phyloP scores from a whole-genome alignment of 2,888 invertebrate species.

The Pterostichus madidus region DNA sequence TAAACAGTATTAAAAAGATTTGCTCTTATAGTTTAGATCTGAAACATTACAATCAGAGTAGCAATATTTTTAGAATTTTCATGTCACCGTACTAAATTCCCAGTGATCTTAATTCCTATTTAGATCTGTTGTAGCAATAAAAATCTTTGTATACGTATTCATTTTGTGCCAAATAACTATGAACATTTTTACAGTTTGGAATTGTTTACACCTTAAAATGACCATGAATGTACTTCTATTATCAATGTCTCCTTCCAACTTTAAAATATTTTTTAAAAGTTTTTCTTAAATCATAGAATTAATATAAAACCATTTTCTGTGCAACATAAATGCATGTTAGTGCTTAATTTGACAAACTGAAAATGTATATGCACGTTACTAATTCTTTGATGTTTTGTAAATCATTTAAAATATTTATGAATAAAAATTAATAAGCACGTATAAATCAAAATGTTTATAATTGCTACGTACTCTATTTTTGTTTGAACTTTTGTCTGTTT shows the following conservation, averaged over 20 bases:
- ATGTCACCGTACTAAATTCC: neutral
- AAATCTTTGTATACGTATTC: constrained; percentile 61
- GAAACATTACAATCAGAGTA: constrained; percentile 27
- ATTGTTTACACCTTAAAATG: constrained; percentile 34
- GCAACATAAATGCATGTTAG: neutral
- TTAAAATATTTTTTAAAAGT: constrained; percentile 6
- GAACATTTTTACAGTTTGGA: constrained; percentile 21
- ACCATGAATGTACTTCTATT: constrained; percentile 32
- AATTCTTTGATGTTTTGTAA: constrained; percentile 32
- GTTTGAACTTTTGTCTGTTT: neutral
- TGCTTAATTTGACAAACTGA: constrained; percentile 4
- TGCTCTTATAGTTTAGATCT: constrained; percentile 1
- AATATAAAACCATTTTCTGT: neutral
- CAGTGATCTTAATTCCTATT: constrained; percentile 11
- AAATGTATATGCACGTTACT: constrained; percentile 18
- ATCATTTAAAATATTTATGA: constrained; percentile 43
- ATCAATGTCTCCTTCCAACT: constrained; percentile 33
- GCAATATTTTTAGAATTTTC: constrained; percentile 44
- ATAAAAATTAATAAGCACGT: constrained; percentile 32
- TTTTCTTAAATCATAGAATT: constrained; percentile 5
- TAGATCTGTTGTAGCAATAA: constrained; percentile 56
- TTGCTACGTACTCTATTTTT: constrained; percentile 26
- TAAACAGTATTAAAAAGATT: constrained; percentile 20
- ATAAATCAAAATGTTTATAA: constrained; percentile 33
- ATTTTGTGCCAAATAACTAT: constrained; percentile 65